A percentile compares a stretch with the other conserved stretches of the same genome.
phyloP scores from a whole-genome alignment of 2,113 vertebrate species.

The Oreocharis arfaki region DNA sequence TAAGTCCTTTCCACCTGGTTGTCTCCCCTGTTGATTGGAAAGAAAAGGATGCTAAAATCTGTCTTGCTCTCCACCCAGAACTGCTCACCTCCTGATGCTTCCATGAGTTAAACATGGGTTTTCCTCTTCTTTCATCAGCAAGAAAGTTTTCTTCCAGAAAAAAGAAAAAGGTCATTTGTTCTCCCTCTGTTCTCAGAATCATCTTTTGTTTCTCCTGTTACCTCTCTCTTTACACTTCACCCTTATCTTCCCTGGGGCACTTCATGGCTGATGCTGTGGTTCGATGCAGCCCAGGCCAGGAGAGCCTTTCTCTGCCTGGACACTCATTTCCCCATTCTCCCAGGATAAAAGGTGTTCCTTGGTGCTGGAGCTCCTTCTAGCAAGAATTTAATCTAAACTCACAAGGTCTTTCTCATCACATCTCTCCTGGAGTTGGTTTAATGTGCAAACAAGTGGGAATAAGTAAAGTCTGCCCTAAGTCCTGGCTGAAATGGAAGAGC shows the following conservation, averaged over 20 bases:
- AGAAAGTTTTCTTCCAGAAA: background rate
- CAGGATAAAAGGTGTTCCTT: background rate
- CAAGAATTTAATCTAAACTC: background rate
- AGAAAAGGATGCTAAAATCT: background rate
- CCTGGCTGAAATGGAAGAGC: background rate
- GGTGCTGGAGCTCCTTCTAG: background rate
- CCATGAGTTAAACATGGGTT: background rate
- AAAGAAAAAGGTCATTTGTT: background rate
- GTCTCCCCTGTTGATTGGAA: background rate
- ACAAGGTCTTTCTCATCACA: background rate
- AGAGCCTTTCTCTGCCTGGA: background rate
- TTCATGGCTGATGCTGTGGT: background rate
- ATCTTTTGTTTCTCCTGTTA: background rate
- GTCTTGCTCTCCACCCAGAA: background rate
- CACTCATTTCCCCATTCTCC: background rate
- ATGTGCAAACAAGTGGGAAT: background rate
- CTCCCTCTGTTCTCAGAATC: background rate
- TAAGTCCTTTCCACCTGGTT: background rate
- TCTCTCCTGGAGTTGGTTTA: background rate
- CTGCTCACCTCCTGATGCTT: background rate
- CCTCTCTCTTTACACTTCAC: background rate
- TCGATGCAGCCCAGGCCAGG: background rate
- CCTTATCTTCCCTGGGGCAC: background rate
- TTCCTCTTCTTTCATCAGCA: background rate
- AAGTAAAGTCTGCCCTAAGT: accelerated